Conservation (phyloP, 2,888 invertebrate genomes). For the Apamea sordens region DNA sequence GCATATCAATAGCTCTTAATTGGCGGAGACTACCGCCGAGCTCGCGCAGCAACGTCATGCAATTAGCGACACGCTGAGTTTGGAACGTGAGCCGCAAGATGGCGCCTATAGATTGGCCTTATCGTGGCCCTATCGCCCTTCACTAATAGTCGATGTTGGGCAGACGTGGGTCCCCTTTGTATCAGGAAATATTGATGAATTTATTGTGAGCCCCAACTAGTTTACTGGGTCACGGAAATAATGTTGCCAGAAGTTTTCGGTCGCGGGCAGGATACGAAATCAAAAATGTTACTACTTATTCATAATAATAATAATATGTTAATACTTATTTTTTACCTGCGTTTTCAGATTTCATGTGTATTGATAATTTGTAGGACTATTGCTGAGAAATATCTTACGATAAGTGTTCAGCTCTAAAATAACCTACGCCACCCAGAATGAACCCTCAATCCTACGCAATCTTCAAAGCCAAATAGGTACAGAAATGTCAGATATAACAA, state of each 20-base stretch:
- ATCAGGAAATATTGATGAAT: slow-evolving; percentile 57
- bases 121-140: slow-evolving; percentile 56
- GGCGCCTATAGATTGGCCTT: slow-evolving; percentile 65
- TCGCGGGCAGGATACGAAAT: slow-evolving; percentile 5
- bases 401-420: background rate
- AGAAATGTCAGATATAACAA: slow-evolving; percentile 21
- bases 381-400: background rate
- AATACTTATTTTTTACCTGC: too few species aligned
- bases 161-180: slow-evolving; percentile 48
- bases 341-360: background rate
- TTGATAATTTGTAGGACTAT: too few species aligned
- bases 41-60: slow-evolving; percentile 67
- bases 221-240: slow-evolving; percentile 27
- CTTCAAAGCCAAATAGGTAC: background rate
- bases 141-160: slow-evolving; percentile 48
- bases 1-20: slow-evolving; percentile 75
- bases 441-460: background rate
- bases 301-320: too few species aligned
- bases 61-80: slow-evolving; percentile 70
- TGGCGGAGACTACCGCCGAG: slow-evolving; percentile 64
- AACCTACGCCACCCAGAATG: background rate
- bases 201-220: slow-evolving; percentile 31
- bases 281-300: background rate
- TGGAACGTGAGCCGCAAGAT: slow-evolving; percentile 63
- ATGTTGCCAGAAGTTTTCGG: slow-evolving; percentile 19